Evolutionary conservation across 53 echinoderm and acorn worm genomes (phyloP), one percentile per base, ranked within the genome.

Genomic region (Temnopleurus reevesii): DNA sequence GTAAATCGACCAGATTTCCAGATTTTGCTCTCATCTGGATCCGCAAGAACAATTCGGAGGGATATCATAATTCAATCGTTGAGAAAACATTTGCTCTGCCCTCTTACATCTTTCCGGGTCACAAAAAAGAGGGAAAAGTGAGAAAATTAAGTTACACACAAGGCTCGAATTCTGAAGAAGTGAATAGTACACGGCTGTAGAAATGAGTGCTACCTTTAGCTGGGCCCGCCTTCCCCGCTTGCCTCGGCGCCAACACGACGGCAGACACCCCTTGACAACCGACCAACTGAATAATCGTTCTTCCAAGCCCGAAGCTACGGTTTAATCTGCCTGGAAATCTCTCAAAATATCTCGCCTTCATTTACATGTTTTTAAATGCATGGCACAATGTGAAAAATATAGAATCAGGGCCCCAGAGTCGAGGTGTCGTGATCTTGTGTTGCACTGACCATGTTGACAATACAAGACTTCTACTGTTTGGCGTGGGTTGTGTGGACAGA

Each of bases 321-420:
- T 33, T 66, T 87, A 87, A 87, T 87, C 88, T 87, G 66, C 51
- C 53, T 65, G 44, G 46, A 87, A 87, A 87, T 87, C 87, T 65
- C 88, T 87, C 88, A 65, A 87, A 87, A 87, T 87, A 66, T 87
- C 88, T 66, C 65, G 88, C 49, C 88, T 66, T 46, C 88, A 87
- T 87, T 87, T 87, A 66, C 65, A 87, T 87, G 46, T 87, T 49
- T 55, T 83, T 83, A 83, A 54, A 83, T 83, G 83, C 83, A 51
- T 36, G 9, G 83, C 8, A 54, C 83, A 83, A 55, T 83, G 54
- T 55, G 55, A 30, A 55, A 79, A 83, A 83, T 83, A 83, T 83
- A 55, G 35, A 83, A 56, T 35, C 4, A 83, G 83, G 83, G 83
- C 83, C 83, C 83, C 54, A 24, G 79, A 29, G 54, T 55, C 5